Percentiles rank a stretch among this genome's conserved stretches.
Conservation (phyloP, 2,888 invertebrate genomes). For the Phoronis australis region DNA sequence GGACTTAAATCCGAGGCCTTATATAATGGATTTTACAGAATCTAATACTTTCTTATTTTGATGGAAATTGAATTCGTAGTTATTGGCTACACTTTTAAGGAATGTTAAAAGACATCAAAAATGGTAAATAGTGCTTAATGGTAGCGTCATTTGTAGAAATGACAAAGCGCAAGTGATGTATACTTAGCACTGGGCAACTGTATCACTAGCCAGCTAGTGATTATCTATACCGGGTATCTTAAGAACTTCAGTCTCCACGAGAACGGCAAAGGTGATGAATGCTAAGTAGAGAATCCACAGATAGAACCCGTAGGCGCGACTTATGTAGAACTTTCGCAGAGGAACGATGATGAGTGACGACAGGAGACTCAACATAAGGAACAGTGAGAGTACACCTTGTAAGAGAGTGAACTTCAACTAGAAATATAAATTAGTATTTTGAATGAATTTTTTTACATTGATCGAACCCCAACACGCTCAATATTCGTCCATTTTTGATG, state of each 20-base stretch:
- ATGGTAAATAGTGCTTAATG: too few relatives aligned
- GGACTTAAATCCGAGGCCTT: too few relatives aligned
- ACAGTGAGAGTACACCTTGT: constrained; percentile 54
- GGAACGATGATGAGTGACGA: constrained; percentile 54
- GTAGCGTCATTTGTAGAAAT: too few relatives aligned
- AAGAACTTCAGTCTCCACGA: constrained; percentile 55
- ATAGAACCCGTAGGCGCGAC: constrained; percentile 55
- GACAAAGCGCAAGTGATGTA: too few relatives aligned
- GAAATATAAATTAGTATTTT: neutral
- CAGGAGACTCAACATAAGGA: constrained; percentile 54
- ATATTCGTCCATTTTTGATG: neutral
- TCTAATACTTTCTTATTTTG: too few relatives aligned
- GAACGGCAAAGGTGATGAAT: constrained; percentile 56
- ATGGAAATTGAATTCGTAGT: too few relatives aligned
- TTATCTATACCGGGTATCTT: too few relatives aligned
- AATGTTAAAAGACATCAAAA: too few relatives aligned
- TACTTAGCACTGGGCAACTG: too few relatives aligned
- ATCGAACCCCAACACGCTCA: neutral
- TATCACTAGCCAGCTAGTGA: too few relatives aligned
- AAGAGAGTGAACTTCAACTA: constrained; percentile 51
- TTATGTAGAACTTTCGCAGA: constrained; percentile 54
- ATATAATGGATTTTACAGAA: too few relatives aligned
- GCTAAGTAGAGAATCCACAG: constrained; percentile 55
- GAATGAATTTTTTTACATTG: neutral
- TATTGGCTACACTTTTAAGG: too few relatives aligned